Evolutionary conservation across 2,113 vertebrate genomes (phyloP), one percentile per base, ranked within the genome.

Genomic region (Calypte anna): DNA sequence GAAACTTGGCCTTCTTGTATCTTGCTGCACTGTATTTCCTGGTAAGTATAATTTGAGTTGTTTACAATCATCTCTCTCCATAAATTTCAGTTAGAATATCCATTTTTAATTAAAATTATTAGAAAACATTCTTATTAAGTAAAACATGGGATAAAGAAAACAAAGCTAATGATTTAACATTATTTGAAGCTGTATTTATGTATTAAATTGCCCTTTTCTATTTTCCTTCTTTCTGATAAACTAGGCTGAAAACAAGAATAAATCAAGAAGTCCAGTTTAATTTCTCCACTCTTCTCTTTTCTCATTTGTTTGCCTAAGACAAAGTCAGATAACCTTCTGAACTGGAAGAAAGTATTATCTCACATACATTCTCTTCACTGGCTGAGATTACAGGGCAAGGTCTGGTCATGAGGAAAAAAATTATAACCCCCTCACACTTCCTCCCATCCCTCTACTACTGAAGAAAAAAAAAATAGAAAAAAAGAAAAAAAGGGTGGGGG

Each of bases 21-120:
- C 92, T 96, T 97, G 54, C 92, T 98, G 94, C 99, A 99, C 4
- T 87, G 95, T 30, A 98, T 81, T 93, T 99, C 99, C 99, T 99
- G 79, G 55, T 94, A 91, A 94, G 54, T 55, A 86, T 22, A 94
- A 93, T 77, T 84, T 88, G 70, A 93, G 69, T 44, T 28, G 82
- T 91, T 90, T 66, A 86, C 25, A 77, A 86, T 54, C 1, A 87
- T 57, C 93, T 79, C 20, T 40, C 48, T 76, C 38, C 15, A 46
- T 22, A 88, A 44, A 38, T 69, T 78, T 44, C 5, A 74, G 46
- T 69, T 66, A 44, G 9, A 70, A 57, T n/a, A 19, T 36, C 23
- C 6, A 76, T 24, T 76, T 27, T 67, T 68, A 23, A 77, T 20
- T 9, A 86, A 89, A 82, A 51, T 25, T 85, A 30, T 25, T 53